Conservation (phyloP, 2,113 vertebrate genomes). For the Euleptes europaea region DNA sequence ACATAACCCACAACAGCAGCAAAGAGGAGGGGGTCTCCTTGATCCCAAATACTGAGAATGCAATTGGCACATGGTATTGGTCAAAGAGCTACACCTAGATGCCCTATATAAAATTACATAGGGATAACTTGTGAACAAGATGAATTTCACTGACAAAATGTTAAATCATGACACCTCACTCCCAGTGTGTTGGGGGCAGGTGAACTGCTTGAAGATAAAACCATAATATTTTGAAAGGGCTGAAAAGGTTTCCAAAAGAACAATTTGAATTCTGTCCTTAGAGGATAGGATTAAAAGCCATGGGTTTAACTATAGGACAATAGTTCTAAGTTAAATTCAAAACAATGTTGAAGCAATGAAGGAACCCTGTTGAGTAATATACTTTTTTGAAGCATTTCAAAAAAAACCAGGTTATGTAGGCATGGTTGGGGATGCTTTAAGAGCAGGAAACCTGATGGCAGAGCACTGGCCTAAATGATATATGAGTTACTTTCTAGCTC, state of each 20-base stretch:
- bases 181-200: not conserved
- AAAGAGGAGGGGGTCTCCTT: not conserved
- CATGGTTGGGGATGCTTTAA: not conserved
- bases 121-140: slow-evolving; percentile 4
- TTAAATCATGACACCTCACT: not conserved
- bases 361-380: not conserved
- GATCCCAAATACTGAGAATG: not conserved
- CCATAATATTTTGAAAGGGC: not conserved
- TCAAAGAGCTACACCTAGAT: not conserved
- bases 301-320: not conserved
- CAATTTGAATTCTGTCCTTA: not conserved
- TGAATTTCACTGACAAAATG: not conserved
- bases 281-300: not conserved
- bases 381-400: not conserved
- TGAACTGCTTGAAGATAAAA: not conserved
- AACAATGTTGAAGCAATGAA: not conserved
- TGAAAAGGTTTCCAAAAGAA: not conserved
- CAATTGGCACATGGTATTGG: accelerated
- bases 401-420: not conserved
- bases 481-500: not conserved
- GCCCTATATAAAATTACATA: not conserved
- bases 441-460: not conserved
- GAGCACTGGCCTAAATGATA: not conserved
- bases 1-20: slow-evolving; percentile 17
- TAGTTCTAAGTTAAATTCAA: not conserved